phyloP scores from a whole-genome alignment of 1,140 invertebrate genomes.

The Triops cancriformis region DNA sequence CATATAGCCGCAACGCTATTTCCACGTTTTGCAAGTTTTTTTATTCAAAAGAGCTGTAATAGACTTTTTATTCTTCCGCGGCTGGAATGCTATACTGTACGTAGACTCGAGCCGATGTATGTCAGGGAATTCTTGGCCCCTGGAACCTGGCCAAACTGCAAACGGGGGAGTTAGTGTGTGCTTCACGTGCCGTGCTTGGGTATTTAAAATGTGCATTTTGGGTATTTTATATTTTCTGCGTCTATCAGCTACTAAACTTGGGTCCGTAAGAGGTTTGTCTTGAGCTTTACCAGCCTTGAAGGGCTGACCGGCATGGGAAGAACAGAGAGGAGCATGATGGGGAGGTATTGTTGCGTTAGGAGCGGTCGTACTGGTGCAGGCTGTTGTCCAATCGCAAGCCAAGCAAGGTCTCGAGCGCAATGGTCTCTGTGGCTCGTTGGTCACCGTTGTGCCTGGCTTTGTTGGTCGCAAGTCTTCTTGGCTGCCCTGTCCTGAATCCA shows the following conservation, averaged over 20 bases:
- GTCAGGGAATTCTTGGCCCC: slow-evolving; percentile 22
- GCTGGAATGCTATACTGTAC: slow-evolving; percentile 15
- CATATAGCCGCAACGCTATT: not conserved
- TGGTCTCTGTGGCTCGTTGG: not conserved
- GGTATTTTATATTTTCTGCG: slow-evolving; percentile 18
- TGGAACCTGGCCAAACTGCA: not conserved
- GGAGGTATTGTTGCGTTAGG: not conserved
- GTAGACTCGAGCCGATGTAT: slow-evolving; percentile 25
- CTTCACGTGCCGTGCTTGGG: slow-evolving; percentile 20
- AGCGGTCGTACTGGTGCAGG: not conserved
- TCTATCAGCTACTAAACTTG: slow-evolving; percentile 13
- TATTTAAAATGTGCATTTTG: slow-evolving; percentile 14
- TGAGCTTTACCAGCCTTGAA: slow-evolving; percentile 24
- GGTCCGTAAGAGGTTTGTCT: slow-evolving; percentile 1
- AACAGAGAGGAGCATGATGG: not conserved
- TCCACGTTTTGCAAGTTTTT: slow-evolving; percentile 23
- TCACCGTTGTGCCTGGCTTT: not conserved
- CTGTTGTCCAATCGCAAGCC: slow-evolving; percentile 22
- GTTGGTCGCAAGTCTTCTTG: not conserved
- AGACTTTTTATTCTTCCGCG: slow-evolving; percentile 18
- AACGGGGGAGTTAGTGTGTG: slow-evolving; percentile 21
- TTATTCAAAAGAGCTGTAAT: slow-evolving; percentile 22
- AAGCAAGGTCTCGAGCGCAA: slow-evolving; percentile 21
- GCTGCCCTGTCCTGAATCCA: not conserved
- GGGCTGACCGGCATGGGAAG: not conserved